Base-by-base conservation (phyloP, 2,888 invertebrate species). In the Cantharis lateralis region DNA sequence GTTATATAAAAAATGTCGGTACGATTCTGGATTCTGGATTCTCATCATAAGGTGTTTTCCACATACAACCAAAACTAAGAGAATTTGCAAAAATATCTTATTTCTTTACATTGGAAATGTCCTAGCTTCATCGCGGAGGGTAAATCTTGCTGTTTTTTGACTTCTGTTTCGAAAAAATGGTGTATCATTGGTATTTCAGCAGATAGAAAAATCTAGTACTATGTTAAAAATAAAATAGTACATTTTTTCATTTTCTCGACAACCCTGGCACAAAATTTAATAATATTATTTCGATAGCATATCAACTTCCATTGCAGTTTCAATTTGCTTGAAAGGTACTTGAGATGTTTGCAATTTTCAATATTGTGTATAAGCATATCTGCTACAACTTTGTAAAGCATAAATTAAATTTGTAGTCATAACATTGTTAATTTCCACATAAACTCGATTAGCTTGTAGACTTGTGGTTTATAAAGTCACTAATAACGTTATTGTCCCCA, bases 401-500 rank as follows among this genome's bases (percentile, higher is more conserved):
- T 64, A 72, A 76, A 76, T 76, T 72, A 69, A 32, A 76, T 76
- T 76, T 76, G 72, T 68, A 72, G 62, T 72, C 76, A 69, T 68
- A 68, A 75, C 75, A 69, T 76, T 68, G 76, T 76, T 76, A 76
- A 76, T 76, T 76, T 76, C 48, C 76, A 63, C 61, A 63, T 70
- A 72, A 76, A 76, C 76, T 76, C 18, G 69, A 72, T 76, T 76
- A 76, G 68, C 72, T 72, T 72, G 72, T 68, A 68, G 69, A 72
- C 72, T 32, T 72, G 62, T 24, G 63, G 76, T 76, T 70, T 72
- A 72, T 72, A 75, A 75, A 62, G 68, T 48, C 24, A 72, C 26
- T 48, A 66, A 24, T 20, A 66, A 13, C 24, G 18, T 66, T 66
- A 66, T 24, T 66, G 64, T 66, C 64, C 18, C 15, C n/a, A 66